phyloP scores from a whole-genome alignment of 2,113 vertebrate species.

The Seriola dumerili region DNA sequence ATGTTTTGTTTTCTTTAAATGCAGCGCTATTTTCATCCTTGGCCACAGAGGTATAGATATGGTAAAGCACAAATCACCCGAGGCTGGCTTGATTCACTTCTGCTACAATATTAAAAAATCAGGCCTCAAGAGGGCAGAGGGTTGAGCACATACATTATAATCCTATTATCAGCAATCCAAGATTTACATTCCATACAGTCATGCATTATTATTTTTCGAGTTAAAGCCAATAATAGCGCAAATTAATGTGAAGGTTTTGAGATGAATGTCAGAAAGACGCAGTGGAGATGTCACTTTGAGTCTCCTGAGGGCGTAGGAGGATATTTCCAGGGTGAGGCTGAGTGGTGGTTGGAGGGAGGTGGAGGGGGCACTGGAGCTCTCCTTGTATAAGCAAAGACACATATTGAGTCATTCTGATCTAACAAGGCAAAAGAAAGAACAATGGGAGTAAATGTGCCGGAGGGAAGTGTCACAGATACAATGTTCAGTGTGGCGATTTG shows the following conservation, averaged over 20 bases:
- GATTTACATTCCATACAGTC: neutral
- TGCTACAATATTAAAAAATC: neutral
- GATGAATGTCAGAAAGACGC: neutral
- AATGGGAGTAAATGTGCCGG: constrained; percentile 1
- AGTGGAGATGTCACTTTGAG: constrained; percentile 3
- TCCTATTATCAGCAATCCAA: neutral
- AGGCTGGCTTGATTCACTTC: neutral
- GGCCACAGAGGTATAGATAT: neutral
- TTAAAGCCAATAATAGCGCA: neutral
- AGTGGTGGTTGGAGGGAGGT: neutral
- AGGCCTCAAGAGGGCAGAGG: no score
- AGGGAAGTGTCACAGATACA: constrained; percentile 15
- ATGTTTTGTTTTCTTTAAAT: neutral
- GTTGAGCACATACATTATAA: neutral
- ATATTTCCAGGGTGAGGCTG: neutral
- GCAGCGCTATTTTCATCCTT: neutral
- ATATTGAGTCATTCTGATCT: neutral
- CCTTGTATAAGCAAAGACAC: neutral
- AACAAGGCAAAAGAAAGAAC: constrained; percentile 13
- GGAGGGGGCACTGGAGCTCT: neutral
- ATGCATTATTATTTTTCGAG: neutral
- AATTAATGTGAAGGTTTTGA: neutral
- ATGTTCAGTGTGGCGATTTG: constrained; percentile 12
- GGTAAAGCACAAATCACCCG: neutral
- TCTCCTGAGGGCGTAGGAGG: constrained; percentile 16